Conservation (phyloP, 2,888 invertebrate genomes). For the Metallyticus violacea region DNA sequence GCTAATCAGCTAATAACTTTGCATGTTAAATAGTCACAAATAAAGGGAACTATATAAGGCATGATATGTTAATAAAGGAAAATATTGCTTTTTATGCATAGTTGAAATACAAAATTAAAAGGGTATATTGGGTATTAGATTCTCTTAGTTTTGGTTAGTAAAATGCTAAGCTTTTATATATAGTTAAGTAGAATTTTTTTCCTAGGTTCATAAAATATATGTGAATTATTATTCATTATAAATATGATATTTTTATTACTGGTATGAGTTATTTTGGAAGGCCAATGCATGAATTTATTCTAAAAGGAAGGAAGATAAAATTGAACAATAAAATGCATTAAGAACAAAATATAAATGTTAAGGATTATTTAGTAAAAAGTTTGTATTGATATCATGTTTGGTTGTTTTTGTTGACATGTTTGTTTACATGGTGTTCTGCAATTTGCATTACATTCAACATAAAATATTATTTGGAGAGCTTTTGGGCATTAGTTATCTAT, state of each 20-base stretch:
- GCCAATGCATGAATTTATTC: not conserved
- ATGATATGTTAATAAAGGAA: not conserved
- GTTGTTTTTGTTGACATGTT: too few species aligned
- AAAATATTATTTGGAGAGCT: too few species aligned
- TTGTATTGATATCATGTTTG: not conserved
- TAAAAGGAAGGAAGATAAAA: not conserved
- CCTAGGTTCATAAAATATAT: not conserved
- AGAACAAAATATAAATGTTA: not conserved
- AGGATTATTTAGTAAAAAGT: not conserved
- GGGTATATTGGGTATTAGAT: not conserved
- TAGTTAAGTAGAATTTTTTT: not conserved
- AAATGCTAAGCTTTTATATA: too few species aligned
- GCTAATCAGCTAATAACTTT: not conserved
- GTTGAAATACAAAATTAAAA: not conserved
- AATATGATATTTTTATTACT: not conserved
- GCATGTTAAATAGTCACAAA: not conserved
- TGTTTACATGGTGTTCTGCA: too few species aligned
- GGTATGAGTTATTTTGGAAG: too few species aligned
- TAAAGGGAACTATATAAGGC: not conserved
- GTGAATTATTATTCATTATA: not conserved
- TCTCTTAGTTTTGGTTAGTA: too few species aligned
- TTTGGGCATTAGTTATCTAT: too few species aligned
- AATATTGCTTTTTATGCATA: not conserved
- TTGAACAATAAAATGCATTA: not conserved
- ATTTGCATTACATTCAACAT: too few species aligned